Evolutionary conservation across 2,797 vertebrate species (phyloP), one percentile per base, ranked within the genome.

Genomic region (Benthosema pterotum): DNA sequence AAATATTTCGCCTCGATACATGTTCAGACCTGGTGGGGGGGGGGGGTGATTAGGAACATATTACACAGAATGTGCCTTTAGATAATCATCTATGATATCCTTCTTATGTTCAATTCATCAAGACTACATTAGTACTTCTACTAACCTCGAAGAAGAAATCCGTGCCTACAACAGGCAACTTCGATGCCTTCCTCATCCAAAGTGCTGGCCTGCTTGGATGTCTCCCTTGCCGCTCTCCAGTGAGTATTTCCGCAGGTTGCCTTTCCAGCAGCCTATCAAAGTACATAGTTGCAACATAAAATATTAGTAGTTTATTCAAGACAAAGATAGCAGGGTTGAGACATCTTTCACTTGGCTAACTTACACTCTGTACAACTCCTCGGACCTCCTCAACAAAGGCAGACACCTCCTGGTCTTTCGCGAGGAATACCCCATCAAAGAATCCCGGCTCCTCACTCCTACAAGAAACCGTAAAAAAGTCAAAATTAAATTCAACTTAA

Each of bases 181-280:
- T 66, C 64, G 0, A 66, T 48, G 32, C 56, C 53, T 65, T 65
- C 48, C 58, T 67, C 48, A 53, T 67, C 57, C 22, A 53, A 38
- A 42, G 60, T 59, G 28, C 11, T 63, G 49, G 32, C 13, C 43
- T 60, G 50, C 15, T 42, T 60, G 14, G 51, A 67, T 45, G 65
- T 60, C 42, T 67, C 65, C 55, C 65, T 60, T 42, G 57, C 65
- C 42, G 65, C 65, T 42, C 19, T 55, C 65, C 58, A 68, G 2
- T 56, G 45, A 17, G 65, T 49, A 13, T 68, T 17, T 9, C 58
- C 51, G 61, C 58, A 68, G 45, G 19, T 56, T 0, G 43, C 58
- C 61, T 28, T 68, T 55, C 58, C 51, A 42, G 51, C 22, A 0
- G 28, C 61, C 65, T 67, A 67, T 11, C 57, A 49, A 60, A 60